Evolutionary conservation across 2,113 vertebrate genomes (phyloP).

Genomic region (Xiphias gladius): DNA sequence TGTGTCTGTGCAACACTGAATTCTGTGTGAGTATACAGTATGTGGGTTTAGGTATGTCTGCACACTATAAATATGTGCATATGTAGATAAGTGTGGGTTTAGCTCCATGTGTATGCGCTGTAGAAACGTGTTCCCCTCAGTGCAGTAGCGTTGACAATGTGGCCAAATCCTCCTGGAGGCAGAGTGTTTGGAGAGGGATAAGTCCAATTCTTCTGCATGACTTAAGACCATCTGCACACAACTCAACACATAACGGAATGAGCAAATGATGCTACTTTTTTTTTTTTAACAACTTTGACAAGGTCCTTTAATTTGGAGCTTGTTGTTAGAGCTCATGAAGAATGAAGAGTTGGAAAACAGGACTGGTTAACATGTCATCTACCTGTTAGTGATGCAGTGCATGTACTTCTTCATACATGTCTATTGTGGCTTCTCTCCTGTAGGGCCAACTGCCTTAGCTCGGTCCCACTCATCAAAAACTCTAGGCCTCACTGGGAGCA

Average conservation of each 20-base stretch:
- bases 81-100: constrained; percentile 44
- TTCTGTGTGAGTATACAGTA: background rate
- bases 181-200: constrained; percentile 66
- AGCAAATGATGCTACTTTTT: constrained; percentile 16
- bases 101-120: constrained; percentile 13
- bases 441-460: constrained; percentile 34
- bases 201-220: constrained; percentile 63
- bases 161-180: constrained; percentile 59
- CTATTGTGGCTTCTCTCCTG: constrained; percentile 36
- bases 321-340: background rate
- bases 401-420: background rate
- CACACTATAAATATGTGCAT: constrained; percentile 39
- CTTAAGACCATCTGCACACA: constrained; percentile 71
- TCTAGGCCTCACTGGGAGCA: constrained; percentile 55
- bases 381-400: constrained; percentile 26
- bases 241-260: constrained; percentile 31
- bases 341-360: background rate
- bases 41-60: constrained; percentile 35
- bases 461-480: constrained; percentile 60
- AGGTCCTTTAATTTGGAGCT: constrained; percentile 11
- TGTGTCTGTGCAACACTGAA: background rate
- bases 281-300: constrained; percentile 17
- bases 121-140: constrained; percentile 26
- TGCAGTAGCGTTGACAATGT: constrained; percentile 23
- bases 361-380: constrained; percentile 20